These are phyloP conservation scores for Mormoops blainvillei DNA, from an alignment of 2,113 vertebrate species.

Conservation along the genomic window DNA sequence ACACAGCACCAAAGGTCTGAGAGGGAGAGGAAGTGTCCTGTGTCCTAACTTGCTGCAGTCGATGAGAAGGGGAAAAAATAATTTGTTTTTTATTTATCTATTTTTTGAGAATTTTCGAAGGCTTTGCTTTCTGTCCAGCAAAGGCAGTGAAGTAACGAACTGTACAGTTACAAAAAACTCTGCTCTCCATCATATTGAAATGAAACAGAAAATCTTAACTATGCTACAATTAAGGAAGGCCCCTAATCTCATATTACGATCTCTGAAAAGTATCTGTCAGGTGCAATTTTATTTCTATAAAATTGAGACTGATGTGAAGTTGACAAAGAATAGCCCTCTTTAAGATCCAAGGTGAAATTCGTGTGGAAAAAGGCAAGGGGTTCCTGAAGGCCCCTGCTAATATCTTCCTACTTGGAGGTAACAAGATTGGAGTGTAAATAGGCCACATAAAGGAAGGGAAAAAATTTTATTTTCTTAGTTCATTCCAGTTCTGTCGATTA, in stretches of 20 bases:
- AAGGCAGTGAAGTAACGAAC: background rate
- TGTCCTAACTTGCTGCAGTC: background rate
- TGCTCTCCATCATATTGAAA: background rate
- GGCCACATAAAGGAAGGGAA: too few species aligned
- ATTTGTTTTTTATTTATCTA: background rate
- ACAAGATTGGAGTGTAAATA: background rate
- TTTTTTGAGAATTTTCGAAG: background rate
- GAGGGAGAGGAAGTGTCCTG: background rate
- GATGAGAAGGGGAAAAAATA: background rate
- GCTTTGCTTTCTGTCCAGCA: background rate
- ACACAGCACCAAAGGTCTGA: background rate
- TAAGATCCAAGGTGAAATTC: background rate
- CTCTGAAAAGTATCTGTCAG: background rate
- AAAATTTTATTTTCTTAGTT: too few species aligned
- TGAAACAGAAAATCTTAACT: background rate
- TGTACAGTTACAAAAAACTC: background rate
- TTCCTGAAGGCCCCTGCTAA: background rate
- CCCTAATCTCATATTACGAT: background rate
- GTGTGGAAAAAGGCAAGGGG: background rate
- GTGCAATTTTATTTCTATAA: background rate
- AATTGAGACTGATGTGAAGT: background rate
- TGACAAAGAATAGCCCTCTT: background rate
- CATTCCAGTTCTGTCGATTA: background rate
- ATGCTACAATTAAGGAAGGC: background rate
- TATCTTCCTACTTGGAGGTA: background rate